These are phyloP conservation scores for Alcis repandata DNA, from an alignment of 2,888 invertebrate genomes.

Conservation along the genomic window DNA sequence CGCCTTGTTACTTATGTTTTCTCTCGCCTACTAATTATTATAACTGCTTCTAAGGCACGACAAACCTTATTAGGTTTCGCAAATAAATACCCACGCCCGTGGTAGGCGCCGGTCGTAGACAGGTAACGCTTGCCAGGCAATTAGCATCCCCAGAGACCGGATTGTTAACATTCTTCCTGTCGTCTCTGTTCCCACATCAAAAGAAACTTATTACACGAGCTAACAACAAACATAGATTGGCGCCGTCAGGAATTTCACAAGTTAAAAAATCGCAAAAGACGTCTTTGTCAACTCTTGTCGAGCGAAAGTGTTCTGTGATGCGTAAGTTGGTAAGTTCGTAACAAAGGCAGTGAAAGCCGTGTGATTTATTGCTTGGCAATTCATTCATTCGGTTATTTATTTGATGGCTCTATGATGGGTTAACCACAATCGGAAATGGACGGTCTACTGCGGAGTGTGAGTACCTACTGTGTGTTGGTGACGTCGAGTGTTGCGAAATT, in stretches of 20 bases:
- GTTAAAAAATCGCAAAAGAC: slow-evolving; percentile 39
- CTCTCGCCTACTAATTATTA: slow-evolving; percentile 19
- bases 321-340: slow-evolving; percentile 35
- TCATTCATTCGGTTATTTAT: slow-evolving; percentile 33
- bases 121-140: slow-evolving; percentile 69
- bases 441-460: slow-evolving; percentile 11
- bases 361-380: slow-evolving; percentile 41
- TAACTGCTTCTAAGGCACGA: slow-evolving; percentile 14
- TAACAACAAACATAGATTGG: slow-evolving; percentile 43
- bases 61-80: slow-evolving; percentile 26
- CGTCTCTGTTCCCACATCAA: slow-evolving; percentile 69
- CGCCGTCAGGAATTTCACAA: slow-evolving; percentile 46
- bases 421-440: slow-evolving; percentile 22
- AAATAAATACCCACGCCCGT: slow-evolving; percentile 47
- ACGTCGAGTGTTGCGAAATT: neutral
- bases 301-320: slow-evolving; percentile 46
- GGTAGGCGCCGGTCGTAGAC: slow-evolving; percentile 59
- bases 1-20: slow-evolving; percentile 11
- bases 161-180: slow-evolving; percentile 73
- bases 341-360: slow-evolving; percentile 48
- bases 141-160: slow-evolving; percentile 75
- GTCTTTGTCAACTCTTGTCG: slow-evolving; percentile 25
- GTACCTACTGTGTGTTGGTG: neutral
- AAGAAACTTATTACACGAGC: slow-evolving; percentile 52
- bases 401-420: slow-evolving; percentile 35